phyloP scores from a whole-genome alignment of 2,797 vertebrate genomes.

The Pseudochromis fuscus region DNA sequence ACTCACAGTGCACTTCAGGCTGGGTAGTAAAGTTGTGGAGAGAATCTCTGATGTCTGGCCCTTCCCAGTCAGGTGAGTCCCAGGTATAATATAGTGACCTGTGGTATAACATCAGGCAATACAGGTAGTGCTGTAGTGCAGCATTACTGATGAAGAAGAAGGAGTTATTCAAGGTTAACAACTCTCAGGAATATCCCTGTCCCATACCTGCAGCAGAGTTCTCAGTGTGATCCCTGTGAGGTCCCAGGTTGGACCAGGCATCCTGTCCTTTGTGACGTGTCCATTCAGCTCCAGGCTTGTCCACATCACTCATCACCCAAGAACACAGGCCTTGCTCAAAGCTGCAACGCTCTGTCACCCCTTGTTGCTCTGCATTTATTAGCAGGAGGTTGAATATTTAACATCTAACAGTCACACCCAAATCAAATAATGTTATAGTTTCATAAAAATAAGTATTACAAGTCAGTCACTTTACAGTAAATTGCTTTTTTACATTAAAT shows the following conservation, averaged over 20 bases:
- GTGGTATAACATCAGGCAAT: slow-evolving; percentile 10
- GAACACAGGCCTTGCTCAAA: slow-evolving; percentile 84
- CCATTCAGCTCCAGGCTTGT: slow-evolving; percentile 74
- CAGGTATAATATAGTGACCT: slow-evolving; percentile 83
- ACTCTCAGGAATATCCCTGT: too few relatives aligned
- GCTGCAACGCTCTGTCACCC: slow-evolving; percentile 77
- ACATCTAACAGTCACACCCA: neutral
- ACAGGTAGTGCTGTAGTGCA: neutral
- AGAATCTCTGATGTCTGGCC: slow-evolving; percentile 77
- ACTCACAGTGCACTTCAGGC: slow-evolving; percentile 82
- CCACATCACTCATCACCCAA: slow-evolving; percentile 73
- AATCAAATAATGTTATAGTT: neutral
- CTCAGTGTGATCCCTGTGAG: slow-evolving; percentile 83
- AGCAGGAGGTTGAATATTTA: neutral
- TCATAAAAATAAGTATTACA: too few relatives aligned
- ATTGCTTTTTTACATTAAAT: too few relatives aligned
- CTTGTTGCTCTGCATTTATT: slow-evolving; percentile 61
- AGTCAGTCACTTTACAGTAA: too few relatives aligned
- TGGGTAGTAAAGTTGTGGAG: slow-evolving; percentile 82
- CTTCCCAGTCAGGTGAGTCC: slow-evolving; percentile 33
- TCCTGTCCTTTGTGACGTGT: slow-evolving; percentile 60
- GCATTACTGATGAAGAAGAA: neutral
- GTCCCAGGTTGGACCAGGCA: slow-evolving; percentile 73
- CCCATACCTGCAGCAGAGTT: slow-evolving; percentile 82
- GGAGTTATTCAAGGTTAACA: neutral